Conservation (phyloP, 2,888 invertebrate genomes). For the Harpalus rufipes region DNA sequence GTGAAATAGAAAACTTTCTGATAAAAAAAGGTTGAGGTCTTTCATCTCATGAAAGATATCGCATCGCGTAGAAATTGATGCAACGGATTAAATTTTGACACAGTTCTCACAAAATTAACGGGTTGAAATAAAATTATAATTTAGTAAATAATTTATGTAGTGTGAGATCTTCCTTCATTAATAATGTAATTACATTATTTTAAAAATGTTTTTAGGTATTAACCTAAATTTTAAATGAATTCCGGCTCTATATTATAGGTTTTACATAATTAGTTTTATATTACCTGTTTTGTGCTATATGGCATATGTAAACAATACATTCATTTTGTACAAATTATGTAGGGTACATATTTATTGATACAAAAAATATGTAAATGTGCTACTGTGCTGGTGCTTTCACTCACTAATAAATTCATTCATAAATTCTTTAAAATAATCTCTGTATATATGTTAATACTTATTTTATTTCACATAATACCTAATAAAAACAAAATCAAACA, state of each 20-base stretch:
- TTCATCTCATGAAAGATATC: neutral
- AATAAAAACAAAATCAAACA: too few relatives aligned
- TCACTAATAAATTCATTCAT: too few relatives aligned
- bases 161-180: neutral
- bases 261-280: neutral
- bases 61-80: neutral
- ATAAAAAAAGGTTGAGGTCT: neutral
- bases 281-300: too few relatives aligned
- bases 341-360: too few relatives aligned
- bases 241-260: neutral
- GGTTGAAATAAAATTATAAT: conserved; percentile 2
- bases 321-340: too few relatives aligned
- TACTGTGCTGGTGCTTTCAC: too few relatives aligned
- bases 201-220: neutral
- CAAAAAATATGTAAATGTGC: too few relatives aligned
- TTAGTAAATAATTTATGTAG: neutral
- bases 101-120: conserved; percentile 21
- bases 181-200: neutral
- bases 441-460: too few relatives aligned
- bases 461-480: too few relatives aligned
- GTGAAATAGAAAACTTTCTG: conserved; percentile 16
- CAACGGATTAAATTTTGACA: neutral
- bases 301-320: too few relatives aligned
- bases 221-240: neutral
- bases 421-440: too few relatives aligned